Percentiles rank a stretch among this genome's conserved stretches.
phyloP scores from a whole-genome alignment of 2,113 vertebrate species.

The Fulica atra region DNA sequence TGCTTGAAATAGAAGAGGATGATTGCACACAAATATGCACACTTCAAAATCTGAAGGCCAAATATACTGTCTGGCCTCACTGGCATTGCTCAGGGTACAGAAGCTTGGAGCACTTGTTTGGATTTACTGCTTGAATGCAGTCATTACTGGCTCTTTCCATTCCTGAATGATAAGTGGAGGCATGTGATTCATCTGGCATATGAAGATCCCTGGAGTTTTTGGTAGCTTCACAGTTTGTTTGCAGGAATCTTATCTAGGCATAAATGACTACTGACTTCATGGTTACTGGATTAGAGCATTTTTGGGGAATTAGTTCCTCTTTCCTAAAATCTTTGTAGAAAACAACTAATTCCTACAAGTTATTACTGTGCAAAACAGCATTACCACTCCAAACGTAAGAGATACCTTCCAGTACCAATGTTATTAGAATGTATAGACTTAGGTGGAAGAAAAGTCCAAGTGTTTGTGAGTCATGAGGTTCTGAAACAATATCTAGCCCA shows the following conservation, averaged over 20 bases:
- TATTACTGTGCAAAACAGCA: background rate
- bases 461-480: background rate
- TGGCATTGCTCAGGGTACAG: background rate
- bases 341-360: background rate
- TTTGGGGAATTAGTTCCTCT: background rate
- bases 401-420: background rate
- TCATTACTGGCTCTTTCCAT: constrained; percentile 22
- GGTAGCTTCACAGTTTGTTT: background rate
- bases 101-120: background rate
- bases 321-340: background rate
- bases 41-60: background rate
- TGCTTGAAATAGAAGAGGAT: background rate
- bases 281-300: background rate
- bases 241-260: background rate
- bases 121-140: constrained; percentile 11
- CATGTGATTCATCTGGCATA: constrained; percentile 20
- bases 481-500: background rate
- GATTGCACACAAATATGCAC: background rate
- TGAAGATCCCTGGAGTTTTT: background rate
- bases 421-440: background rate
- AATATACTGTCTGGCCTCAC: background rate
- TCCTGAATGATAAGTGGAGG: constrained; percentile 8
- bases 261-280: background rate
- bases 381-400: background rate
- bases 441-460: background rate